A percentile compares a stretch with the other conserved stretches of the same genome.
phyloP scores from a whole-genome alignment of 2,113 vertebrate genomes.

The Perca flavescens region DNA sequence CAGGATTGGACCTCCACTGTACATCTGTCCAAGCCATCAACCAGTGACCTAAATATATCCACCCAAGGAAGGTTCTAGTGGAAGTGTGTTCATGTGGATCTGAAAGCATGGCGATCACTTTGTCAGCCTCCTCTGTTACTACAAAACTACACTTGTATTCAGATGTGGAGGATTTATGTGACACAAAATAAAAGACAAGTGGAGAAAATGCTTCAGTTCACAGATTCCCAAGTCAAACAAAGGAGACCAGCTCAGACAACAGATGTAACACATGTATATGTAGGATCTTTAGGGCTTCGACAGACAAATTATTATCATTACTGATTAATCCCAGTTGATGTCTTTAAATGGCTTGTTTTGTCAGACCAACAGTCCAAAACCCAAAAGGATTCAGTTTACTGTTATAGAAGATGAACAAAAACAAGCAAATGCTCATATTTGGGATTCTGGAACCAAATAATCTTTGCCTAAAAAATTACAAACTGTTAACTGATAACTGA shows the following conservation, averaged over 20 bases:
- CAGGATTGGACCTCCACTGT: slow-evolving; percentile 28
- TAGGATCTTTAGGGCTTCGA: not conserved
- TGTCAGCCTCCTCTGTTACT: slow-evolving; percentile 6
- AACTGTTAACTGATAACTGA: not conserved
- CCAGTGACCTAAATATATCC: slow-evolving; percentile 76
- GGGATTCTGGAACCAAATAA: not conserved
- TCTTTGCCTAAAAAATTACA: not conserved
- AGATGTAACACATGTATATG: not conserved
- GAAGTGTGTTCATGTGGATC: slow-evolving; percentile 37
- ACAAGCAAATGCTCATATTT: not conserved
- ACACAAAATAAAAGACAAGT: not conserved
- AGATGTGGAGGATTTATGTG: not conserved
- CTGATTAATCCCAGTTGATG: not conserved
- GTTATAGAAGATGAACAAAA: not conserved
- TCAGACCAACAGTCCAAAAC: not conserved
- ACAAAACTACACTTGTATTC: not conserved
- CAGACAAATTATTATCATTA: not conserved
- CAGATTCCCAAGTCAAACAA: not conserved
- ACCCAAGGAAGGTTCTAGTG: slow-evolving; percentile 49
- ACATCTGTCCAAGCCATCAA: slow-evolving; percentile 64
- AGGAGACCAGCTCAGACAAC: not conserved
- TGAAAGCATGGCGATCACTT: slow-evolving; percentile 21
- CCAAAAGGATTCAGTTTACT: slow-evolving; percentile 3
- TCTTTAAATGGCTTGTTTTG: slow-evolving; percentile 5
- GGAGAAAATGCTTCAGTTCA: not conserved